phyloP scores from a whole-genome alignment of 1,140 invertebrate species.

The Lordiphosa stackelbergi region DNA sequence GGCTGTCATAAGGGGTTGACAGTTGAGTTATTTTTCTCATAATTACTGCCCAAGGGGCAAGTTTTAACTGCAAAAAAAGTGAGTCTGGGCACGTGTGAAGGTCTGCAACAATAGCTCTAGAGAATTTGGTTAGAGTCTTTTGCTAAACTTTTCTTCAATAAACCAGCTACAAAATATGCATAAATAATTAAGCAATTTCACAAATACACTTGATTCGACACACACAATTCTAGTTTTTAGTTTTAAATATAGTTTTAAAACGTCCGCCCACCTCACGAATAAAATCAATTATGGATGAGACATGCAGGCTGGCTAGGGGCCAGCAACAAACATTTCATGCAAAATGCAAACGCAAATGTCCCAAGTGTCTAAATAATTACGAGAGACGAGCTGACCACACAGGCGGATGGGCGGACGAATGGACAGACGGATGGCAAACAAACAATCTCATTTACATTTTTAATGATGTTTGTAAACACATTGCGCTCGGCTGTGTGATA shows the following conservation, averaged over 20 bases:
- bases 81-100: neutral
- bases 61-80: slow-evolving; percentile 12
- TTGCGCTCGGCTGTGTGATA: slow-evolving; percentile 30
- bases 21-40: slow-evolving; percentile 21
- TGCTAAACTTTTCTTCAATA: slow-evolving; percentile 32
- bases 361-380: slow-evolving; percentile 69
- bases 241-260: slow-evolving; percentile 54
- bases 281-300: slow-evolving; percentile 67
- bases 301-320: slow-evolving; percentile 39
- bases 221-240: slow-evolving; percentile 33
- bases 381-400: slow-evolving; percentile 39
- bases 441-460: slow-evolving; percentile 75
- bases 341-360: slow-evolving; percentile 51
- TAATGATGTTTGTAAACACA: slow-evolving; percentile 69
- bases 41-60: slow-evolving; percentile 24
- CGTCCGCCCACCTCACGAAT: slow-evolving; percentile 19
- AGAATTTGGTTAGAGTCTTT: slow-evolving; percentile 27
- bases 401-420: slow-evolving; percentile 4
- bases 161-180: slow-evolving; percentile 30
- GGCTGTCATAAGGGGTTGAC: slow-evolving; percentile 6
- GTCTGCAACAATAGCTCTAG: slow-evolving; percentile 33
- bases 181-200: slow-evolving; percentile 46
- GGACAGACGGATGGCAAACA: slow-evolving; percentile 45
- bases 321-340: slow-evolving; percentile 55
- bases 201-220: slow-evolving; percentile 6